Evolutionary conservation across 2,797 vertebrate genomes (phyloP).

Genomic region (Scolopax rusticola): DNA sequence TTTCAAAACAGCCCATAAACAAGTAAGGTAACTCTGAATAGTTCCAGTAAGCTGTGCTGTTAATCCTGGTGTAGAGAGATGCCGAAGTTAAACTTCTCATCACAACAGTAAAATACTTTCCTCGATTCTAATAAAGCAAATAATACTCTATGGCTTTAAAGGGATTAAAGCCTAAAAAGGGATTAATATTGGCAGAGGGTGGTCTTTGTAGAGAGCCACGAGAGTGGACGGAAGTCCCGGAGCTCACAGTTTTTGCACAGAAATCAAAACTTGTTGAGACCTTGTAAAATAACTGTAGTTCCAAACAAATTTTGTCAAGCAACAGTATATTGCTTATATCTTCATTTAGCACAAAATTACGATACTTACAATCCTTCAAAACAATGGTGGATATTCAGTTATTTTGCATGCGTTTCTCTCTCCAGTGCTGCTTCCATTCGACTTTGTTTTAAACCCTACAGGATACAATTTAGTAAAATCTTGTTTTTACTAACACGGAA

Average conservation of each 20-base stretch:
- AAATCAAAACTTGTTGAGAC: not conserved
- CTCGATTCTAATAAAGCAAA: not conserved
- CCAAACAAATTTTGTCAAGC: not conserved
- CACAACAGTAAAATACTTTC: not conserved
- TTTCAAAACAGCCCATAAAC: not conserved
- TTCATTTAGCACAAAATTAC: not conserved
- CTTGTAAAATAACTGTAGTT: not conserved
- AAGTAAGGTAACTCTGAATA: not conserved
- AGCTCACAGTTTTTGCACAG: not conserved
- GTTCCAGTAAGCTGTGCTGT: not conserved
- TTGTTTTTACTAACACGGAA: not conserved
- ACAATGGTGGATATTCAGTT: not conserved
- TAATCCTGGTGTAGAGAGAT: not conserved
- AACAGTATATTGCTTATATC: not conserved
- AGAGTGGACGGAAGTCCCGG: not conserved
- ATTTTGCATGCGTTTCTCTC: constrained; percentile 47
- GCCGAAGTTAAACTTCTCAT: not conserved
- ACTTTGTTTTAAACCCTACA: constrained; percentile 76
- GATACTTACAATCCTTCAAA: constrained; percentile 26
- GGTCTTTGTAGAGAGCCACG: not conserved
- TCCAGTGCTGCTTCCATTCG: constrained; percentile 67
- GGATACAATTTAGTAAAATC: not conserved
- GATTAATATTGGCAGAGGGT: not conserved
- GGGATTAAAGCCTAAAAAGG: not conserved
- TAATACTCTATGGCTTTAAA: not conserved